phyloP scores from a whole-genome alignment of 1,140 invertebrate genomes.

The Heliconius congener region DNA sequence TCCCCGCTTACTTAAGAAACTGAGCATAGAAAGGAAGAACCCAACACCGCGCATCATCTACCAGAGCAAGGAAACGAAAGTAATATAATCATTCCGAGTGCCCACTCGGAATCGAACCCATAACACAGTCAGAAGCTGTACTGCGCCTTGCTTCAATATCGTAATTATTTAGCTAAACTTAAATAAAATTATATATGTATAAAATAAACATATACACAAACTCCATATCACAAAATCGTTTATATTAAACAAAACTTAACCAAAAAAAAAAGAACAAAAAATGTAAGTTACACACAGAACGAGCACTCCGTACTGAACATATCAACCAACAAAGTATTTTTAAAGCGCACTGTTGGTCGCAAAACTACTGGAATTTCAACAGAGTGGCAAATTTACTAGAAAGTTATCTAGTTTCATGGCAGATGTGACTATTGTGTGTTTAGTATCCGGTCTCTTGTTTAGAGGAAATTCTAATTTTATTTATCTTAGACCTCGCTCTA shows the following conservation, averaged over 20 bases:
- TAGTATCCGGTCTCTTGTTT: slow-evolving; percentile 39
- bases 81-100: too few species aligned
- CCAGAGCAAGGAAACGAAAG: too few species aligned
- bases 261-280: background rate
- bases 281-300: background rate
- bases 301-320: background rate
- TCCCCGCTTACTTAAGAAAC: too few species aligned
- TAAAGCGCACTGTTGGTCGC: background rate
- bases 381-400: slow-evolving; percentile 45
- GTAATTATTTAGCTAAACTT: too few species aligned
- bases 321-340: slow-evolving; percentile 14
- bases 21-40: too few species aligned
- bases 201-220: background rate
- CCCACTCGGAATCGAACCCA: too few species aligned
- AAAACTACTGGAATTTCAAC: slow-evolving; percentile 51
- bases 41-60: too few species aligned
- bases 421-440: slow-evolving; percentile 46
- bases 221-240: background rate
- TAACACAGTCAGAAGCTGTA: too few species aligned
- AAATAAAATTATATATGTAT: too few species aligned
- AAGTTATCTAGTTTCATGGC: slow-evolving; percentile 46
- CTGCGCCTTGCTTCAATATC: too few species aligned
- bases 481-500: slow-evolving; percentile 18
- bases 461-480: slow-evolving; percentile 43
- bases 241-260: background rate